These are phyloP conservation scores for Aethes cnicana DNA, from an alignment of 2,888 invertebrate genomes.

Conservation along the genomic window DNA sequence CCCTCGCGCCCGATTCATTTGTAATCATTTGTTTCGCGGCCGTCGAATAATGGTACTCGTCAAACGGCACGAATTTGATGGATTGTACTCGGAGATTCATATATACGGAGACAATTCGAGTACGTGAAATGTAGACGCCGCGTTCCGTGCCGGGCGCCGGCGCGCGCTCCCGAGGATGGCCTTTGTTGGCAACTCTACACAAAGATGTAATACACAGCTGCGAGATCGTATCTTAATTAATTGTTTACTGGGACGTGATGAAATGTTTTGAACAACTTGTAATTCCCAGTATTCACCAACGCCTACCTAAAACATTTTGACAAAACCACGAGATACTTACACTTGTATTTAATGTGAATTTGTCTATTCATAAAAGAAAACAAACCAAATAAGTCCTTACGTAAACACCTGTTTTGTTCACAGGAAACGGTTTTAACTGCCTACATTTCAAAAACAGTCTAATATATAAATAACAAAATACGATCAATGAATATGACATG, in stretches of 20 bases:
- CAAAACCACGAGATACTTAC: not conserved
- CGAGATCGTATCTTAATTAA: slow-evolving; percentile 17
- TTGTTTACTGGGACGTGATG: slow-evolving; percentile 11
- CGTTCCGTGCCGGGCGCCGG: slow-evolving; percentile 4
- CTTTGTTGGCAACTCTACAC: slow-evolving; percentile 23
- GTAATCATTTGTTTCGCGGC: slow-evolving; percentile 81
- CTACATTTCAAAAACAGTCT: no score
- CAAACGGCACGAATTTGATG: slow-evolving; percentile 73
- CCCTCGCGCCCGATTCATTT: slow-evolving; percentile 69
- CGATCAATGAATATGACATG: no score
- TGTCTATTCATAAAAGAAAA: no score
- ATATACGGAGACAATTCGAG: slow-evolving; percentile 43
- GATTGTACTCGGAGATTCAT: slow-evolving; percentile 47
- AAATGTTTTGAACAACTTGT: not conserved
- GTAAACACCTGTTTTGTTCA: no score
- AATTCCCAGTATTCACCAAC: slow-evolving; percentile 3
- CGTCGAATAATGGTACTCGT: slow-evolving; percentile 72
- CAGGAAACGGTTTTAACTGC: no score
- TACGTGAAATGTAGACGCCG: slow-evolving; percentile 15
- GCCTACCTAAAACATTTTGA: not conserved
- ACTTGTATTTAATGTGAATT: not conserved
- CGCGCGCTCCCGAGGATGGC: not conserved
- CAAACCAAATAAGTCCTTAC: no score
- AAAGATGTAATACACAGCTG: slow-evolving; percentile 1
- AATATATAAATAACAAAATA: no score